Base-by-base conservation (phyloP, 37 sponge, comb jelly and placozoan genomes). In the Halisarca cf. caerulea region DNA sequence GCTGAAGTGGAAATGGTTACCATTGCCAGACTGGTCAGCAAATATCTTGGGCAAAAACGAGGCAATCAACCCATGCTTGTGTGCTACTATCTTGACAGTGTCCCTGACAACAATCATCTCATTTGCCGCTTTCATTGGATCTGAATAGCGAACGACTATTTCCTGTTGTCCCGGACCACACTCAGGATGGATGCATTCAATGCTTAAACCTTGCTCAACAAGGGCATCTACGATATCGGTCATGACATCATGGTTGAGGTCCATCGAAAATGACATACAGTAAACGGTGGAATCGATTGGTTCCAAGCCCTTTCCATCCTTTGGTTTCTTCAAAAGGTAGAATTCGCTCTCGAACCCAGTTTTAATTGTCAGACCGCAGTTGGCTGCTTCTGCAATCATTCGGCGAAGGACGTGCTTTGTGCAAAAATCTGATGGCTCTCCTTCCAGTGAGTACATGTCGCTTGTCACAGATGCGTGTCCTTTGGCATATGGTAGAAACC, bases 271-370 rank as follows among this genome's bases (percentile, higher is more conserved):
- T 14, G 75, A 53, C 24, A 59, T 53, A 47, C 61, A 25, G 32
- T 80, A 82, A 20, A 71, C 20, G 27, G 59, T 82, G 34, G 61
- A 35, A 73, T 87, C 83, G 3, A 82, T 37, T 11, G 82, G 88
- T 32, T 33, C 55, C 24, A 72, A 59, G 36, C 73, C 78, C 39
- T 61, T 25, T 24, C 84, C 84, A 57, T 71, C 36, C 3, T 38
- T 1, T 7, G 80, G 0, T 24, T 59, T 74, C 39, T 66, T 72
- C n/a, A 82, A 30, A 4, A 87, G 77, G 41, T 37, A 42, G 30
- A 82, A 87, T 59, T 87, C 88, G 27, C 45, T 82, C 32, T 87
- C 88, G 53, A 82, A 82, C n/a, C 81, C 88, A 24, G 82, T 82
- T 21, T 87, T 71, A 32, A 87, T 15, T 21, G 41, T 36, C 17